Conservation (phyloP, 2,888 invertebrate genomes). For the Aspidiotus destructor region DNA sequence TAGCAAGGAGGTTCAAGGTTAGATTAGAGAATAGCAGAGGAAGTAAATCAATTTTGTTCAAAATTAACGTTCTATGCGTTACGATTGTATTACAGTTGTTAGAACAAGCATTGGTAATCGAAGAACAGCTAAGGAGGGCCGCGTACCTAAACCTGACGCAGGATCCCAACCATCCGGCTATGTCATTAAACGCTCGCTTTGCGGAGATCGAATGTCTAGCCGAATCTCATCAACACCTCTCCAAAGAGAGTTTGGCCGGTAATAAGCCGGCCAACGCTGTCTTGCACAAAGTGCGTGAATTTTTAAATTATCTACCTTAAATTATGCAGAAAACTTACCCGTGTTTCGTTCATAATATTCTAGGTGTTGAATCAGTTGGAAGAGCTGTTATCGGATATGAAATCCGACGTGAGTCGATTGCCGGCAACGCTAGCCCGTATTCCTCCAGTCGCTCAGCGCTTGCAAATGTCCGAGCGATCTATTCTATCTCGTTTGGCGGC, state of each 20-base stretch:
- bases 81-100: slow-evolving; percentile 47
- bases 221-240: slow-evolving; percentile 95
- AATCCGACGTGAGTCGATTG: slow-evolving; percentile 93
- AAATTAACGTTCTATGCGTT: too few species aligned
- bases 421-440: slow-evolving; percentile 96
- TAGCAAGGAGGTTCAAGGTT: slow-evolving; percentile 88
- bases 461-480: slow-evolving; percentile 97
- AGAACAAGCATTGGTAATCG: slow-evolving; percentile 97
- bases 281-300: slow-evolving; percentile 71
- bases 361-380: slow-evolving; percentile 94
- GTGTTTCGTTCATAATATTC: too few species aligned
- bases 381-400: slow-evolving; percentile 97
- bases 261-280: slow-evolving; percentile 99
- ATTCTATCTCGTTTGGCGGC: slow-evolving; percentile 81
- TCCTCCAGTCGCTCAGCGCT: slow-evolving; percentile 92
- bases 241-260: slow-evolving; percentile 93
- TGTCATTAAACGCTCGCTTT: slow-evolving; percentile 93
- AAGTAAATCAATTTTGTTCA: too few species aligned
- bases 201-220: slow-evolving; percentile 95
- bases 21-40: too few species aligned
- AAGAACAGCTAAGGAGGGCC: slow-evolving; percentile 93
- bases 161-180: slow-evolving; percentile 94
- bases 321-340: too few species aligned
- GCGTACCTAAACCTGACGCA: slow-evolving; percentile 95
- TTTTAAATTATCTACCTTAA: too few species aligned